Conservation (phyloP, 2,113 vertebrate genomes). For the Camarhynchus parvulus region DNA sequence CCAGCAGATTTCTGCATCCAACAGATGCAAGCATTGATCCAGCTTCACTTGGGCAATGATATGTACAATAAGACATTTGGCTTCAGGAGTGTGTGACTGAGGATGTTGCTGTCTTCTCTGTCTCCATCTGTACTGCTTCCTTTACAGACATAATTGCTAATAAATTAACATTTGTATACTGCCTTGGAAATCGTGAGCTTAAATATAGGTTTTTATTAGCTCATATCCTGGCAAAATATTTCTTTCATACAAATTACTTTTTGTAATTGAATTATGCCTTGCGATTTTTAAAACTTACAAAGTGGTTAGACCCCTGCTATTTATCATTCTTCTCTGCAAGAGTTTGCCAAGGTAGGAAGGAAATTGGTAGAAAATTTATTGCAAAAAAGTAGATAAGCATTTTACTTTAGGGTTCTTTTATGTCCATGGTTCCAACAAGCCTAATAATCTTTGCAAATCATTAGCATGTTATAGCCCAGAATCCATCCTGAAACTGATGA, state of each 20-base stretch:
- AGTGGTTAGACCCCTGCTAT: not conserved
- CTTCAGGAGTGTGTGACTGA: not conserved
- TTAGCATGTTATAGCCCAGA: conserved; percentile 3
- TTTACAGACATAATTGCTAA: not conserved
- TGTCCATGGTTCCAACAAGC: not conserved
- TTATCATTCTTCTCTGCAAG: conserved; percentile 3
- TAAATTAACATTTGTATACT: conserved; percentile 19
- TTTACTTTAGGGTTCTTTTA: conserved; percentile 29
- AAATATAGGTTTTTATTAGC: conserved; percentile 6
- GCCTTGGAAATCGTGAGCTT: not conserved
- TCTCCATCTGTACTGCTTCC: conserved; percentile 27
- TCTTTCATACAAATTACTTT: not conserved
- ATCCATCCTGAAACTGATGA: conserved; percentile 38
- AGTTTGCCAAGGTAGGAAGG: conserved; percentile 35
- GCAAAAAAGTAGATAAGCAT: conserved; percentile 16
- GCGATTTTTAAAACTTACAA: not conserved
- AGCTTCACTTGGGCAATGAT: not conserved
- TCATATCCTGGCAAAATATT: conserved; percentile 29
- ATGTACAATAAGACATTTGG: conserved; percentile 4
- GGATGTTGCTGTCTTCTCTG: conserved; percentile 12
- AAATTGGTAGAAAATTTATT: conserved; percentile 38
- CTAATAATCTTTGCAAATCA: conserved; percentile 40
- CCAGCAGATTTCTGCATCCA: not conserved
- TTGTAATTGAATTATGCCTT: conserved; percentile 17
- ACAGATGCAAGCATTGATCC: conserved; percentile 36